Percentiles rank a stretch among this genome's conserved stretches.
phyloP scores from a whole-genome alignment of 2,797 vertebrate genomes.

The Nannoperca australis region DNA sequence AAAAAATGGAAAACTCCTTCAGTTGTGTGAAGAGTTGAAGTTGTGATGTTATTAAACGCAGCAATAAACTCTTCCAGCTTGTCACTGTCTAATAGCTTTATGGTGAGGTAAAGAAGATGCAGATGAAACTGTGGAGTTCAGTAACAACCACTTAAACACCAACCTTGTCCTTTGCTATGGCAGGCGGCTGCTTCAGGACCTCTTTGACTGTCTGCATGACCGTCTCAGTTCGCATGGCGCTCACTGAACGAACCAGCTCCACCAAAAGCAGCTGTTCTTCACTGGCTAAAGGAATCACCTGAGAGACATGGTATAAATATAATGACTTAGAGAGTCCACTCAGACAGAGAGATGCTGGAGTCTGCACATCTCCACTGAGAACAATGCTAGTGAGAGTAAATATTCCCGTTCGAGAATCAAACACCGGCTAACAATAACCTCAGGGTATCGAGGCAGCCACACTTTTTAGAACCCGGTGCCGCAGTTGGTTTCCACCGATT shows the following conservation, averaged over 20 bases:
- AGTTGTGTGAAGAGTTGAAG: background rate
- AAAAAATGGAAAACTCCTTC: background rate
- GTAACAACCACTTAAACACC: slow-evolving; percentile 12
- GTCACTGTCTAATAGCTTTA: background rate
- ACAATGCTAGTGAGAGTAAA: background rate
- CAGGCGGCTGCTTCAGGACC: slow-evolving; percentile 97
- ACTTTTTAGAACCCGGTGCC: too few relatives aligned
- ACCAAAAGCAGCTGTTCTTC: slow-evolving; percentile 97
- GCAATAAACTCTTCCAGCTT: background rate
- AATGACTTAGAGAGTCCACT: background rate
- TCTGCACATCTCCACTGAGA: background rate
- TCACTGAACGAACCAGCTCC: slow-evolving; percentile 96
- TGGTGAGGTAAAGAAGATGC: background rate
- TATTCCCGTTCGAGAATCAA: too few relatives aligned
- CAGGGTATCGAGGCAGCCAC: too few relatives aligned
- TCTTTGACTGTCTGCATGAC: slow-evolving; percentile 99
- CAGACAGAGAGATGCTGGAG: slow-evolving; percentile 1
- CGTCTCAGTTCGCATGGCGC: slow-evolving; percentile 97
- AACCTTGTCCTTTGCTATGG: slow-evolving; percentile 98
- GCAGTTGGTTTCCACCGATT: too few relatives aligned
- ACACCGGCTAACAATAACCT: too few relatives aligned
- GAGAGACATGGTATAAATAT: slow-evolving; percentile 2
- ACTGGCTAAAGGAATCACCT: slow-evolving; percentile 96
- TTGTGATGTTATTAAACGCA: background rate
- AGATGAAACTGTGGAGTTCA: background rate